Evolutionary conservation across 1,140 invertebrate genomes (phyloP), one percentile per base, ranked within the genome.

Genomic region (Lucilia cuprina): DNA sequence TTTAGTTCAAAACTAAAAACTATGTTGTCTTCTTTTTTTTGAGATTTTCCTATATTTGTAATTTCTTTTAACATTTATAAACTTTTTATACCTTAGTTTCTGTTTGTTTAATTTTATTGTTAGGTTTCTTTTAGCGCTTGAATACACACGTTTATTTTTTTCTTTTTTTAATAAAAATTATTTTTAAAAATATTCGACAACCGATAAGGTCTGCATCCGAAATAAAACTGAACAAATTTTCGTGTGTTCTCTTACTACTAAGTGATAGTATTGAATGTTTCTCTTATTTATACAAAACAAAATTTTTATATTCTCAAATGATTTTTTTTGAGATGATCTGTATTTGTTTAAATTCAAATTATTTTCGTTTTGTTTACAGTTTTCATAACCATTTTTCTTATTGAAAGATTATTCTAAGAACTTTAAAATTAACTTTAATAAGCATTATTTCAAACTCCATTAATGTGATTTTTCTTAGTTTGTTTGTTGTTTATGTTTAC

Each of bases 131-230:
- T 41, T 60, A 60, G n/a, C 55, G n/a, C 55, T 17, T n/a, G 5
- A 60, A 25, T 19, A 70, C 65, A 21, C 65, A 70, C 65, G 65
- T 70, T 25, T 60, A n/a, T 21, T 21, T 70, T 9, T 21, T 21
- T 70, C 8, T 21, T 70, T 25, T 70, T 7, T 25, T 10, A 70
- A 21, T 9, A 70, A n/a, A 60, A 60, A n/a, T 7, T 70, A 70
- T 70, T 70, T 70, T 12, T 21, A 25, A 70, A 25, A 70, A 70
- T 25, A 70, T 70, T 70, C 65, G 65, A 70, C 65, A 80, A 80
- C 77, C 77, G 77, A 50, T 80, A 49, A 49, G 77, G 10, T 80
- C 77, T 13, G 19, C 41, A 21, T 25, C 19, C 4, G 13, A 50
- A 50, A 50, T 21, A 30, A 80, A 49, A 80, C 77, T 80, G 21